Evolutionary conservation across 2,113 vertebrate species (phyloP).

Genomic region (Nesoenas mayeri): DNA sequence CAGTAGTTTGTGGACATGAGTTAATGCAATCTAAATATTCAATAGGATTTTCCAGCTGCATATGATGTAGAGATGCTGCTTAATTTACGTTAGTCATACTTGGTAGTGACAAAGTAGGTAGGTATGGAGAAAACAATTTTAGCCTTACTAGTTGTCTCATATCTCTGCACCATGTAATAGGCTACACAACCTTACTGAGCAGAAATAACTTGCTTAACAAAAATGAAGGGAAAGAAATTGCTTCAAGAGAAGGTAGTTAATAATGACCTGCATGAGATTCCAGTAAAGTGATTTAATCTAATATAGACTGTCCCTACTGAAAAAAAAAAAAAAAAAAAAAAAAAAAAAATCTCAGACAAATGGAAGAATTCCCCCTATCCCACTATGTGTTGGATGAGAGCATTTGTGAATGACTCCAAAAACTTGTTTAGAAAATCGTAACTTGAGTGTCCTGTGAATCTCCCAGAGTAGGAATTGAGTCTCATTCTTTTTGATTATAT

Average conservation of each 20-base stretch:
- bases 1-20: neutral
- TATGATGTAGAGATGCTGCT: neutral
- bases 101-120: neutral
- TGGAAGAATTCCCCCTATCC: neutral
- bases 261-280: neutral
- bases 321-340: neutral
- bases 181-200: neutral
- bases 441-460: neutral
- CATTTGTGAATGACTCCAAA: neutral
- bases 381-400: neutral
- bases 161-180: accelerated
- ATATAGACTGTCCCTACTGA: neutral
- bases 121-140: neutral
- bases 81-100: neutral
- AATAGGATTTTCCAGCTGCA: neutral
- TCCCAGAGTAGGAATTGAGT: neutral
- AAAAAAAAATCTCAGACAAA: neutral
- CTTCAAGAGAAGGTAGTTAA: neutral
- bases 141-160: neutral
- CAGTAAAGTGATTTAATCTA: neutral
- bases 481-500: neutral
- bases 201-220: neutral
- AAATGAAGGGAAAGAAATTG: neutral
- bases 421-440: neutral
- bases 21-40: neutral